Conservation (phyloP, 2,888 invertebrate genomes). For the Diarsia brunnea region DNA sequence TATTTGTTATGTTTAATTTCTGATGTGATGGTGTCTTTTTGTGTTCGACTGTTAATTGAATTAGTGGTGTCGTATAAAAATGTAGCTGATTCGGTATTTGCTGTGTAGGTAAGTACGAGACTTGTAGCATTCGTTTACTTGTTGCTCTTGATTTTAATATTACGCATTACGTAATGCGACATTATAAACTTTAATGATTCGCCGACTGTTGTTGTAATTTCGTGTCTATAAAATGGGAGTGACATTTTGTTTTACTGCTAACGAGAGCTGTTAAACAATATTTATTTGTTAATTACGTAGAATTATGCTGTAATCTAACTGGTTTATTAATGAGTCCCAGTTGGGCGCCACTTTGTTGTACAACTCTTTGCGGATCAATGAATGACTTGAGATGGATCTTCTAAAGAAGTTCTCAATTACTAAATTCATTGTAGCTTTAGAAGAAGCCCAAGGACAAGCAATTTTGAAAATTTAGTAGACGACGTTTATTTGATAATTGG, state of each 20-base stretch:
- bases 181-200: constrained; percentile 72
- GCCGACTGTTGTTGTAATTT: constrained; percentile 40
- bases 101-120: constrained; percentile 75
- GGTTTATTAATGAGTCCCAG: constrained; percentile 37
- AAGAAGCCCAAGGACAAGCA: not conserved
- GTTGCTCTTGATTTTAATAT: constrained; percentile 81
- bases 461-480: not conserved
- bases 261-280: constrained; percentile 27
- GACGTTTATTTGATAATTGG: not conserved
- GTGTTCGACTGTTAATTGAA: constrained; percentile 73
- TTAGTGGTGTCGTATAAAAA: constrained; percentile 76
- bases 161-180: constrained; percentile 83
- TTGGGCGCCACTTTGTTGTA: constrained; percentile 64
- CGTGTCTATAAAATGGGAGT: constrained; percentile 37
- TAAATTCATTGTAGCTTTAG: not conserved
- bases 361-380: constrained; percentile 28
- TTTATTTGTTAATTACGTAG: constrained; percentile 9
- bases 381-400: constrained; percentile 13
- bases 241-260: constrained; percentile 32
- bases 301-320: constrained; percentile 17
- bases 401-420: not conserved
- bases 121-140: constrained; percentile 83
- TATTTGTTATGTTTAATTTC: constrained; percentile 66
- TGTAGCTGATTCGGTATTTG: constrained; percentile 77
- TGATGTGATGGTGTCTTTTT: constrained; percentile 73